Evolutionary conservation across 1,140 invertebrate genomes (phyloP), one percentile per base, ranked within the genome.

Genomic region (Drosophila erecta): DNA sequence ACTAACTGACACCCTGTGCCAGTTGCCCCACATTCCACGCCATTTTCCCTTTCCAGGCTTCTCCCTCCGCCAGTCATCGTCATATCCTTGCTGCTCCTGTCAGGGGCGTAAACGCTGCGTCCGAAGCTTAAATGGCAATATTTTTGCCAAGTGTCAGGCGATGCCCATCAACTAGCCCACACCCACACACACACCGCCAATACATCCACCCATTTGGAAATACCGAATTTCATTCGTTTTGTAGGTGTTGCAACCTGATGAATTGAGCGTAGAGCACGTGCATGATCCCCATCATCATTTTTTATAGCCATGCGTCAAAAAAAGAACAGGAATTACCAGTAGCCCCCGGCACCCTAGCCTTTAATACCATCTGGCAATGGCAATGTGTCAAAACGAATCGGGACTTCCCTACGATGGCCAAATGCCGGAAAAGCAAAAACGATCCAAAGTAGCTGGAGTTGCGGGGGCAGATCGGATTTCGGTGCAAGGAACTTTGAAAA

Each of bases 251-350:
- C 62, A 65, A 76, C 47, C 83, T 86, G 83, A 86, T 86, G 83
- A 87, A 86, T 86, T 87, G 83, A 86, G 83, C 83, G 83, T 79
- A 53, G 71, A 79, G 83, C 83, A 86, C 83, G 83, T 87, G 83
- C 83, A 79, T 86, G 83, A 86, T 86, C 84, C 83, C 79, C 83
- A 87, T 87, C 69, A 86, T 86, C 83, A 86, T 86, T 86, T 87
- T 87, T 86, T 86, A 86, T 83, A 75, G 83, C 62, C 83, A 83
- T 76, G 78, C 79, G 83, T 86, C 83, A 87, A 87, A 87, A 86
- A 83, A 76, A 62, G 81, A 76, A 72, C 56, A 54, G 61, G 70
- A 81, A 43, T 62, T 65, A 22, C 46, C 38, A 30, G 38, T 20
- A 27, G 59, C 20, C 41, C 37, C 30, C 27, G 5, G 24, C 5